Conservation (phyloP, 2,888 invertebrate genomes). For the Tenthredo mesomela region DNA sequence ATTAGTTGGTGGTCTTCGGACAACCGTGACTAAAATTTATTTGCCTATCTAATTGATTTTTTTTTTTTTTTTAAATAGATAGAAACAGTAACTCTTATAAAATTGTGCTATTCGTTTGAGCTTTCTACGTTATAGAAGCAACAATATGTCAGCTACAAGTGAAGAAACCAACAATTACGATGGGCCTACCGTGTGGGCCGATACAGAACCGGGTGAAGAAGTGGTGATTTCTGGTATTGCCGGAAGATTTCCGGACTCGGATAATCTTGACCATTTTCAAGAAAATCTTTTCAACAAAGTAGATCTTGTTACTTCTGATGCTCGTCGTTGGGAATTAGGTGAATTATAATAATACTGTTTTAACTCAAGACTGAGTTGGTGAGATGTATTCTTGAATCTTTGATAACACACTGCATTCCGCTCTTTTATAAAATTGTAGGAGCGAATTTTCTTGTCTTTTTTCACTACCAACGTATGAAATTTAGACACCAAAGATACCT, state of each 20-base stretch:
- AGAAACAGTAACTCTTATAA: slow-evolving; percentile 14
- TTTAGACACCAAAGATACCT: not conserved
- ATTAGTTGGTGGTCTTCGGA: slow-evolving; percentile 25
- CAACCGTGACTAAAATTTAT: not conserved
- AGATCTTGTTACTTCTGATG: slow-evolving; percentile 82
- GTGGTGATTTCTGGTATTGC: slow-evolving; percentile 85
- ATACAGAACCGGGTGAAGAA: slow-evolving; percentile 82
- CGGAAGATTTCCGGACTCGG: slow-evolving; percentile 89
- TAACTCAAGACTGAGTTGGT: no score
- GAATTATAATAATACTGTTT: slow-evolving; percentile 34
- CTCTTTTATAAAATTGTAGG: slow-evolving; percentile 51
- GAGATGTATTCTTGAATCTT: not conserved
- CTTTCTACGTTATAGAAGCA: not conserved
- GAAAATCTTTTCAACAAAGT: slow-evolving; percentile 87
- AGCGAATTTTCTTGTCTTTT: not conserved
- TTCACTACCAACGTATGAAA: not conserved
- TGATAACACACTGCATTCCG: not conserved
- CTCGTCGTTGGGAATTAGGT: slow-evolving; percentile 76
- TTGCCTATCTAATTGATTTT: not conserved
- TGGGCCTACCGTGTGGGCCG: slow-evolving; percentile 78
- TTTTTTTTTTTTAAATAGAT: slow-evolving; percentile 5
- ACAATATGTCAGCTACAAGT: slow-evolving; percentile 78
- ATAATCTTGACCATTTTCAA: slow-evolving; percentile 85
- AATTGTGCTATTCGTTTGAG: slow-evolving; percentile 8
- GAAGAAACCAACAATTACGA: slow-evolving; percentile 71